These are phyloP conservation scores for Eupithecia exiguata DNA, from an alignment of 2,888 invertebrate genomes.

Conservation along the genomic window DNA sequence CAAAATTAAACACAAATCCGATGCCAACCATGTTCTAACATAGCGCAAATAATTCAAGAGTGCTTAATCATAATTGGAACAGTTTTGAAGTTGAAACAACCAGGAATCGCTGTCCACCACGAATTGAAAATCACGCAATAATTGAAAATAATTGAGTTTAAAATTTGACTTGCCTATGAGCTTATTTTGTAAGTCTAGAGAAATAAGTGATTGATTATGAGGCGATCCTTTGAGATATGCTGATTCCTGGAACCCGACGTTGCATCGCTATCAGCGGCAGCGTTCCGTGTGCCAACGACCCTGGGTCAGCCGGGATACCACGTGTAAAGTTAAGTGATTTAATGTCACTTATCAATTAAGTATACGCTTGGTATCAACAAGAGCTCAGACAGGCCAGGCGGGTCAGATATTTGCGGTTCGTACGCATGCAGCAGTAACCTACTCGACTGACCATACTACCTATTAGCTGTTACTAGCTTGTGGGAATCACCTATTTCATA, in stretches of 20 bases:
- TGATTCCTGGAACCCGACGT: neutral
- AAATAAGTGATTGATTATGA: neutral
- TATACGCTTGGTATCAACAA: neutral
- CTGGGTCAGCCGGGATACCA: slow-evolving; percentile 19
- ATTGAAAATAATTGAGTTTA: too few species aligned
- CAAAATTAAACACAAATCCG: neutral
- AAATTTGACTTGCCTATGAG: neutral
- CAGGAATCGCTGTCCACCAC: too few species aligned
- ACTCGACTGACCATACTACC: neutral
- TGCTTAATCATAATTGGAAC: neutral
- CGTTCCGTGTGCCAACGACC: slow-evolving; percentile 26
- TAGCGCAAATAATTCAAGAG: neutral
- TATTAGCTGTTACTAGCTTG: neutral
- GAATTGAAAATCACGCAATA: too few species aligned
- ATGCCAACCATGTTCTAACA: neutral
- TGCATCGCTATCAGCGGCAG: neutral
- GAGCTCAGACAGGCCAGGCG: neutral
- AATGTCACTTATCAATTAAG: slow-evolving; percentile 14
- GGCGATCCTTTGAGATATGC: neutral
- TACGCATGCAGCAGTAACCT: neutral
- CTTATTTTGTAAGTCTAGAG: neutral
- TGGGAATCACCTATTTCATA: neutral
- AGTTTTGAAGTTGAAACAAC: neutral
- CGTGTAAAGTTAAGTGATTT: slow-evolving; percentile 24
- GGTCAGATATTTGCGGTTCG: neutral